Percentiles rank a stretch among this genome's conserved stretches.
Conservation (phyloP, 2,797 vertebrate species). For the Capromys pilorides region DNA sequence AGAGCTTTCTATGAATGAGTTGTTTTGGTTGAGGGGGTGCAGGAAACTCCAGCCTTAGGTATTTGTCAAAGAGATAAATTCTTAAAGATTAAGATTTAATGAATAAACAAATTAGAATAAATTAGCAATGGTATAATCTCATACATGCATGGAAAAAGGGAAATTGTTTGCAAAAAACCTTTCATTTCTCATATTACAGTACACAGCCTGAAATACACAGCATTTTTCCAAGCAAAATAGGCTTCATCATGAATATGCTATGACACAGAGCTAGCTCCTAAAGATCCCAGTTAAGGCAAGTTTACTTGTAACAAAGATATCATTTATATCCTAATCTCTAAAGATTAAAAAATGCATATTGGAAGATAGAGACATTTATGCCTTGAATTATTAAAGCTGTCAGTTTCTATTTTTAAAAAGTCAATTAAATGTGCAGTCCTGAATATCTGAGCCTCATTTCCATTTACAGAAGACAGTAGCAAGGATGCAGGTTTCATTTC, state of each 20-base stretch:
- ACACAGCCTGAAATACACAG: background rate
- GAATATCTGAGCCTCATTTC: conserved; percentile 58
- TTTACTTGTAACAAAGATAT: conserved; percentile 64
- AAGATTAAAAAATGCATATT: conserved; percentile 68
- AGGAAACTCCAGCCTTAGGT: background rate
- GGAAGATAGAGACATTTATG: conserved; percentile 67
- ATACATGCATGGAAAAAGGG: background rate
- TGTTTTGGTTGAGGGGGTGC: background rate
- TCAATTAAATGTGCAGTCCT: conserved; percentile 61
- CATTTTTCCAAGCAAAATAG: background rate
- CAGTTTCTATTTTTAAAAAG: conserved; percentile 76
- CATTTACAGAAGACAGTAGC: conserved; percentile 38
- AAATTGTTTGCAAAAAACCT: background rate
- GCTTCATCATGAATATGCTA: background rate
- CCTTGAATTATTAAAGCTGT: conserved; percentile 75
- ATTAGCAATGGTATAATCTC: conserved; percentile 16
- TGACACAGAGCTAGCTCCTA: conserved; percentile 9
- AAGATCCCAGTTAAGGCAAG: conserved; percentile 61
- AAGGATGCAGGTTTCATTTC: conserved; percentile 6
- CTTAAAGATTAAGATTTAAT: background rate
- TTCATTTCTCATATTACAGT: conserved; percentile 12
- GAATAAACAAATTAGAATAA: conserved; percentile 23
- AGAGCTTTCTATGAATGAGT: conserved; percentile 6
- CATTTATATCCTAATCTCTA: conserved; percentile 65
- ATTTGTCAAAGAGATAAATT: conserved; percentile 29